Evolutionary conservation across 2,888 invertebrate species (phyloP), one percentile per base, ranked within the genome.

Genomic region (Galeopsomyia nigrocyanea): DNA sequence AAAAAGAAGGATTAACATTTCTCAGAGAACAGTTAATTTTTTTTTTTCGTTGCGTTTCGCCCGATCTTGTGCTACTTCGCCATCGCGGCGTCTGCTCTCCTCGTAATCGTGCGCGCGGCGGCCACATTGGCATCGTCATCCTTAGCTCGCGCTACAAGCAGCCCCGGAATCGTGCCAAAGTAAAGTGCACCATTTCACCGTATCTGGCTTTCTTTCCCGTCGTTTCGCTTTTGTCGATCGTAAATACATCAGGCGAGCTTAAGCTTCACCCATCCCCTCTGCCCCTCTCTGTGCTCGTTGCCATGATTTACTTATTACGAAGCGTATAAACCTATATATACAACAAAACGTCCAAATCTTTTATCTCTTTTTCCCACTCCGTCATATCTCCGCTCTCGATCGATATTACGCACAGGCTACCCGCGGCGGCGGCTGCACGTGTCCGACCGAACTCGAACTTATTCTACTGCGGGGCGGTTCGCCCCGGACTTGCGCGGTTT

Each of bases 241-340:
- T 69, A 73, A 73, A 73, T 73, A 66, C 61, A 73, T 73, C 68
- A 65, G 68, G 31, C 17, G 26, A 26, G 26, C 26, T 26, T n/a
- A 31, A 21, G 46, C 26, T 60, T n/a, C 17, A 17, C 49, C n/a
- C 22, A 51, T 63, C 46, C 50, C 26, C 55, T 56, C 67, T 53
- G 55, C 53, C 16, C 53, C 39, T 31, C 31, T 13, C 7, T 50
- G n/a, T 17, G 2, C 60, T 64, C 49, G n/a, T 22, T 50, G 0
- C 61, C 51, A 62, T 73, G 69, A 58, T 73, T 70, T 73, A 69
- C 69, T 70, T 73, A 73, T 70, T 70, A 73, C 64, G 31, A 39
- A 39, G 10, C 31, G 31, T 31, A 10, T 10, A 9, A 39, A 17
- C 56, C 10, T 65, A 50, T 51, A 63, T 58, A n/a, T 39, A 46